These are phyloP conservation scores for Tiliqua scincoides DNA, from an alignment of 2,113 vertebrate species.

Conservation along the genomic window DNA sequence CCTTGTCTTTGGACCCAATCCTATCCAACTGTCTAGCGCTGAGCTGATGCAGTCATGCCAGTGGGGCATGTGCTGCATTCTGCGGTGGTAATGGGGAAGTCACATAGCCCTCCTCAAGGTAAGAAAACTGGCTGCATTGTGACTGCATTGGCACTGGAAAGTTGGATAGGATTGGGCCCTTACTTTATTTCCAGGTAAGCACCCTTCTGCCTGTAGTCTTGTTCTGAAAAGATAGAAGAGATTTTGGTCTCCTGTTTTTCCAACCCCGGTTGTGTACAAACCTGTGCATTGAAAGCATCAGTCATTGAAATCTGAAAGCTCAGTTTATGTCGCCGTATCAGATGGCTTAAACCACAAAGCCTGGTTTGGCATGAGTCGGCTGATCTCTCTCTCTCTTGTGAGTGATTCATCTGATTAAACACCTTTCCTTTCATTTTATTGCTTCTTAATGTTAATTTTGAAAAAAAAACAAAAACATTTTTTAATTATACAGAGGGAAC, in stretches of 20 bases:
- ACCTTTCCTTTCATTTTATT: constrained; percentile 47
- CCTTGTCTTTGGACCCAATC: no score
- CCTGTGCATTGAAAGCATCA: background rate
- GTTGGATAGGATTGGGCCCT: no score
- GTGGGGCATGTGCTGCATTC: no score
- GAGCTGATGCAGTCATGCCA: no score
- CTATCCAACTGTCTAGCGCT: no score
- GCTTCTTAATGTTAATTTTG: constrained; percentile 51
- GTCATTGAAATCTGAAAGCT: background rate
- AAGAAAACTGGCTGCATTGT: no score
- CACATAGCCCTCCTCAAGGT: no score
- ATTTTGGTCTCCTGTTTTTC: background rate
- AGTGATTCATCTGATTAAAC: constrained; percentile 55
- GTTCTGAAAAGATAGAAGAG: background rate
- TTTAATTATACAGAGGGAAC: constrained; percentile 45
- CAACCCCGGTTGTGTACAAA: background rate
- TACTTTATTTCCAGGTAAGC: no score
- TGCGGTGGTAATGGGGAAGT: no score
- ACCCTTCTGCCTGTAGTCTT: background rate
- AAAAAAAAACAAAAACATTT: constrained; percentile 43
- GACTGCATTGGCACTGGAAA: no score
- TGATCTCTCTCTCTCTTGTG: constrained; percentile 42
- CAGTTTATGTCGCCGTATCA: background rate
- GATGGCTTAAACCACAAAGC: background rate
- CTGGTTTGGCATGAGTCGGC: constrained; percentile 32